These are phyloP conservation scores for Thalassophryne amazonica DNA, from an alignment of 2,797 vertebrate species.

Conservation along the genomic window DNA sequence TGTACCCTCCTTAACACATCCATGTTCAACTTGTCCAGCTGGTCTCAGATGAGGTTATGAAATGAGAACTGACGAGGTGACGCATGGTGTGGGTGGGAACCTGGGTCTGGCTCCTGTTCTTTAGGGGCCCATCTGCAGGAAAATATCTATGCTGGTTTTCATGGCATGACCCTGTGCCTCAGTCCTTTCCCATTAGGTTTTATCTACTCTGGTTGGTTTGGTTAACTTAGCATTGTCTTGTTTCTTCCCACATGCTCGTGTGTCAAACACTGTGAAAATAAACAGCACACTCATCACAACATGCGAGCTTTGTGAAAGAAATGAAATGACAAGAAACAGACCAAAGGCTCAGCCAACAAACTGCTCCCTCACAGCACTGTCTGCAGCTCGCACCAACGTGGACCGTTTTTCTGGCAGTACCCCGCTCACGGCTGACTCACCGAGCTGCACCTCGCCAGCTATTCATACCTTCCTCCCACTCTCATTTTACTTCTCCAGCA, in stretches of 20 bases:
- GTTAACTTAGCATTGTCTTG: neutral
- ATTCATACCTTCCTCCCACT: constrained; percentile 59
- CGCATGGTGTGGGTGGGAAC: constrained; percentile 44
- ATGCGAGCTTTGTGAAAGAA: neutral
- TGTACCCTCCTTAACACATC: constrained; percentile 13
- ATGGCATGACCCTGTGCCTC: constrained; percentile 16
- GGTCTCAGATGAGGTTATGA: constrained; percentile 46
- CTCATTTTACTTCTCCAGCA: constrained; percentile 42
- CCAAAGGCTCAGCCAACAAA: constrained; percentile 19
- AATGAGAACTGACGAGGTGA: constrained; percentile 51
- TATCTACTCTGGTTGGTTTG: neutral
- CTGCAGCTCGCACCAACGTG: constrained; percentile 25
- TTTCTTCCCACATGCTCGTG: neutral
- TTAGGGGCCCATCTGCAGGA: constrained; percentile 34
- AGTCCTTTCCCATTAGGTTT: neutral
- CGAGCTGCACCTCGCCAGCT: constrained; percentile 43
- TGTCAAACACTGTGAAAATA: neutral
- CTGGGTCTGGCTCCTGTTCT: constrained; percentile 50
- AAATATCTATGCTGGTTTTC: constrained; percentile 14
- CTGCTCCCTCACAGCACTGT: constrained; percentile 13
- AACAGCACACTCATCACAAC: neutral
- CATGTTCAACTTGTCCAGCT: constrained; percentile 27
- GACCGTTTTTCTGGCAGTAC: constrained; percentile 41
- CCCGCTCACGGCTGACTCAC: constrained; percentile 58
- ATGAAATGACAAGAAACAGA: constrained; percentile 1